phyloP scores from a whole-genome alignment of 2,797 vertebrate genomes.

The Tiaroga cobitis region DNA sequence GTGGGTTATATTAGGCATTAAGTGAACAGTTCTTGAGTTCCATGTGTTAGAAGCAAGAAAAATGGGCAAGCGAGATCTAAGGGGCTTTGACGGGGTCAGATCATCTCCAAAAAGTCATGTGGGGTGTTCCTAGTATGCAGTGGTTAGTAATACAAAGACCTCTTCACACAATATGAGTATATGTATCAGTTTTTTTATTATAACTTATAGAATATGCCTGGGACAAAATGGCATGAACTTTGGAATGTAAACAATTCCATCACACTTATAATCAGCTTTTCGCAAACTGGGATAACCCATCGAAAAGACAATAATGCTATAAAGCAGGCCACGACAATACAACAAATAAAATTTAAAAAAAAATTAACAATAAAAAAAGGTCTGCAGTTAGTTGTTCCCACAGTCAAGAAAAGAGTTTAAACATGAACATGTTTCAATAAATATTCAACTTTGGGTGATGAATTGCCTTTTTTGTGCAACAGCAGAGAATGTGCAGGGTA shows the following conservation, averaged over 20 bases:
- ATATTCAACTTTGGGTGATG: conserved; percentile 25
- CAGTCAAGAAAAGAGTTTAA: conserved; percentile 26
- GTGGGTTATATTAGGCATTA: background rate
- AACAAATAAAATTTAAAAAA: conserved; percentile 16
- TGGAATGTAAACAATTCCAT: conserved; percentile 60
- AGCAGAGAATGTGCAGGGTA: conserved; percentile 11
- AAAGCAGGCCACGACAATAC: conserved; percentile 52
- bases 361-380: background rate
- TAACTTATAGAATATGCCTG: conserved; percentile 50
- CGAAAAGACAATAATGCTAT: conserved; percentile 34
- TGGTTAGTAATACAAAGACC: background rate
- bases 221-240: conserved; percentile 61
- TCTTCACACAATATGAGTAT: conserved; percentile 4
- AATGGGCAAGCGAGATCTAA: background rate
- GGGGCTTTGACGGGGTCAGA: background rate
- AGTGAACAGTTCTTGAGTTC: background rate
- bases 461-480: conserved; percentile 27
- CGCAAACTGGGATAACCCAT: conserved; percentile 44
- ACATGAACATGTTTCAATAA: conserved; percentile 19
- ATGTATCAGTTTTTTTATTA: conserved; percentile 54
- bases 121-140: background rate
- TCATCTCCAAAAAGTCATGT: background rate
- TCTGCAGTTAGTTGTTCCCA: conserved; percentile 30
- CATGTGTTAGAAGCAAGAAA: background rate
- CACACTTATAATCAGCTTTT: conserved; percentile 45